Evolutionary conservation across 2,797 vertebrate genomes (phyloP), one percentile per base, ranked within the genome.

Genomic region (Rhinatrema bivittatum): DNA sequence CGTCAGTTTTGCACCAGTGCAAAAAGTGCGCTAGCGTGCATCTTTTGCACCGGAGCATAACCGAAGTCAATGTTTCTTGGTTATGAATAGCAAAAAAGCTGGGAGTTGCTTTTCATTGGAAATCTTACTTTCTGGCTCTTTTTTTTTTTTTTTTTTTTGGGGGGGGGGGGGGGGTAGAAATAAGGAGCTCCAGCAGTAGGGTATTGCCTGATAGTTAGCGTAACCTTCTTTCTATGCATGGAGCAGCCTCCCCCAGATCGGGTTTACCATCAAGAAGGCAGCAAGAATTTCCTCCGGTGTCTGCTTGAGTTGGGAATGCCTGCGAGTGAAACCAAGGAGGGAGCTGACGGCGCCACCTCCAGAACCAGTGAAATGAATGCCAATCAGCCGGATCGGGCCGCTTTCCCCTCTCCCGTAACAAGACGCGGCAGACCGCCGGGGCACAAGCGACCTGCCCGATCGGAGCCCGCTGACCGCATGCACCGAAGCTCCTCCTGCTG

Each of bases 381-480:
- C 56, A n/a, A n/a, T n/a, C n/a, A 46, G 45, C 39, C 39, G 42
- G 53, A 34, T 36, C 28, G 42, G 27, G 60, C 59, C 56, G 57
- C 53, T 61, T 38, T 30, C 21, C 31, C 4, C 21, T 27, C 36
- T 32, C 14, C 8, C 24, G 20, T 9, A 34, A 14, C 4, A 7
- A 3, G 30, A n/a, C n/a, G n/a, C n/a, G n/a, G n/a, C n/a, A n/a
- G n/a, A n/a, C n/a, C n/a, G n/a, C n/a, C n/a, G n/a, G n/a, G n/a
- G n/a, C n/a, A n/a, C n/a, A n/a, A n/a, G n/a, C n/a, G n/a, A n/a
- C n/a, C n/a, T n/a, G n/a, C n/a, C n/a, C 33, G 22, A 31, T 30
- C 26, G 26, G 32, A 18, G 32, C 25, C 11, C n/a, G 7, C 20
- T 5, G 24, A 25, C 25, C 7, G 7, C 5, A 7, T 5, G n/a